Conservation (phyloP, 2,113 vertebrate species). For the Pituophis catenifer region DNA sequence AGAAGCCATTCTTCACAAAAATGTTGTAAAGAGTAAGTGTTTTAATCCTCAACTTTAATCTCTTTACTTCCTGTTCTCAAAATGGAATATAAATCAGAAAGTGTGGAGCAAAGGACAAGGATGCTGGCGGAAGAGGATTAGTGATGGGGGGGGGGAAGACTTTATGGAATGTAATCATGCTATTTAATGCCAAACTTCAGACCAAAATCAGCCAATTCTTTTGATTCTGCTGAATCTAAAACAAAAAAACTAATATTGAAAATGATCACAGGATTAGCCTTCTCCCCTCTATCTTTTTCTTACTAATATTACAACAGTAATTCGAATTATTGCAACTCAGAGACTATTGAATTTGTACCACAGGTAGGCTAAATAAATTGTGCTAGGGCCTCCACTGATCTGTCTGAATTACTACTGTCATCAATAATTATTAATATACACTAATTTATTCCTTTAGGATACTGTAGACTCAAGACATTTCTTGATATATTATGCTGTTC, state of each 20-base stretch:
- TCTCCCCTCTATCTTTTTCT: slow-evolving; percentile 27
- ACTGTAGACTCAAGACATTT: slow-evolving; percentile 14
- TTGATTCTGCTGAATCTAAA: slow-evolving; percentile 61
- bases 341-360: background rate
- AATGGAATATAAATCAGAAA: slow-evolving; percentile 78
- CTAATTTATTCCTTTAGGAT: slow-evolving; percentile 23
- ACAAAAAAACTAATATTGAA: slow-evolving; percentile 57
- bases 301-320: slow-evolving; percentile 52
- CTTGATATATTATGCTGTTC: slow-evolving; percentile 4
- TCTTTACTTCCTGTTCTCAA: slow-evolving; percentile 75
- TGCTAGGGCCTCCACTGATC: slow-evolving; percentile 34
- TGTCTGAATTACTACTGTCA: background rate
- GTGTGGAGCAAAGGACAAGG: slow-evolving; percentile 64
- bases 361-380: background rate
- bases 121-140: slow-evolving; percentile 72
- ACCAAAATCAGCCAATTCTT: slow-evolving; percentile 60
- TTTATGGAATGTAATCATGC: slow-evolving; percentile 74
- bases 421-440: background rate
- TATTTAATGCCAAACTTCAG: slow-evolving; percentile 73
- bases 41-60: slow-evolving; percentile 79
- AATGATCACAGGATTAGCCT: slow-evolving; percentile 37
- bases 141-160: slow-evolving; percentile 58
- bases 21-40: slow-evolving; percentile 71
- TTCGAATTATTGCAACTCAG: slow-evolving; percentile 6
- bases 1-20: slow-evolving; percentile 71